Conservation (phyloP, 2,797 vertebrate genomes). For the Chaunax sp. region DNA sequence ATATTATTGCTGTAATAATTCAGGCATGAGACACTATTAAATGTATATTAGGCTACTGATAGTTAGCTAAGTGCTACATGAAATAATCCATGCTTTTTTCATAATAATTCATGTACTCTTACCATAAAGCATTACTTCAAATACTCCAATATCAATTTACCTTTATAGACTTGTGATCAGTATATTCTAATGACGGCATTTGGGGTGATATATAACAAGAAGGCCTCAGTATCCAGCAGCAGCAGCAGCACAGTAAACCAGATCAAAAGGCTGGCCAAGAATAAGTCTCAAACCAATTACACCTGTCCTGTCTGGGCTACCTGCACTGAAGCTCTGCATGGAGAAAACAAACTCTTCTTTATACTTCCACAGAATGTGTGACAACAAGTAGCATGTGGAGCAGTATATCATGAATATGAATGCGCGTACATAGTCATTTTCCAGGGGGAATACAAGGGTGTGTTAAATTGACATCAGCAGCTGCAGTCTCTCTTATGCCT, state of each 20-base stretch:
- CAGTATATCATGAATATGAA: not conserved
- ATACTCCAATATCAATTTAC: too few species aligned
- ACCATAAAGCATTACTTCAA: not conserved
- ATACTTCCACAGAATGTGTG: too few species aligned
- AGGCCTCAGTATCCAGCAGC: too few species aligned
- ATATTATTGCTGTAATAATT: not conserved
- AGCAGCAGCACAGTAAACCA: slow-evolving; percentile 41
- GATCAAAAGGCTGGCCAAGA: slow-evolving; percentile 50
- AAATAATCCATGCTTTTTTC: not conserved
- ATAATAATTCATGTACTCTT: not conserved
- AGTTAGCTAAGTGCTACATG: not conserved
- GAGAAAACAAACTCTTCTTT: not conserved
- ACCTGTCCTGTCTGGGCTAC: slow-evolving; percentile 34
- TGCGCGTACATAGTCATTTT: not conserved
- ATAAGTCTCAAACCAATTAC: slow-evolving; percentile 54
- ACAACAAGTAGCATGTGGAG: not conserved
- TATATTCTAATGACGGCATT: not conserved
- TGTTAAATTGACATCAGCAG: slow-evolving; percentile 20
- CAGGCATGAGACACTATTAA: not conserved
- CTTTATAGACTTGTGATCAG: too few species aligned
- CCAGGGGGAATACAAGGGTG: not conserved
- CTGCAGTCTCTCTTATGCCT: not conserved
- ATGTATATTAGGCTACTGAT: slow-evolving; percentile 2
- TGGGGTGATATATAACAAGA: not conserved
- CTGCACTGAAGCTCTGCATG: slow-evolving; percentile 15